A percentile compares a stretch with the other conserved stretches of the same genome.
These are phyloP conservation scores for Drosophila planitibia DNA, from an alignment of 2,888 invertebrate species.

Conservation along the genomic window DNA sequence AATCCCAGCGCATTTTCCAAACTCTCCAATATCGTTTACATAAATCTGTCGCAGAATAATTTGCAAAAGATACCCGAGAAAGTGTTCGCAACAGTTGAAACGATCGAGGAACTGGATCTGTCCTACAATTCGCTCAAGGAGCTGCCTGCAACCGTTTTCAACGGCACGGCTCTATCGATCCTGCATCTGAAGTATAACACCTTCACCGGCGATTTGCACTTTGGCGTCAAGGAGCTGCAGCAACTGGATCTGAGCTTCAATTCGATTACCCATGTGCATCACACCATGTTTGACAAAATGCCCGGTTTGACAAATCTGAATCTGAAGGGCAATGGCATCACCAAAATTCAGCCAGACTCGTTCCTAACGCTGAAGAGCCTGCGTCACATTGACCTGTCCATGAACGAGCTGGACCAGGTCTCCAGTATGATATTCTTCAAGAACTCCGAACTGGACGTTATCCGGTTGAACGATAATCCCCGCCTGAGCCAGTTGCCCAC, in stretches of 20 bases:
- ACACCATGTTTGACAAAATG: constrained; percentile 89
- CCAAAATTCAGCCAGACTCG: constrained; percentile 89
- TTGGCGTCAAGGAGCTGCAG: constrained; percentile 88
- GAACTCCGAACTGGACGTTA: constrained; percentile 89
- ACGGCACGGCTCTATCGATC: constrained; percentile 89
- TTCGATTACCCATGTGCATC: constrained; percentile 88
- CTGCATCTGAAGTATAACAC: constrained; percentile 90
- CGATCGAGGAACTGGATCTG: constrained; percentile 90
- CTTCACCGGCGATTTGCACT: constrained; percentile 88
- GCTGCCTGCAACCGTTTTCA: constrained; percentile 89
- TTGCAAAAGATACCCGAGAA: constrained; percentile 86
- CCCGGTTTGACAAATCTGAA: constrained; percentile 88
- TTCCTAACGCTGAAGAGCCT: constrained; percentile 89
- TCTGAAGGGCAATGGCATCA: constrained; percentile 89
- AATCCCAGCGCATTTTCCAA: constrained; percentile 88
- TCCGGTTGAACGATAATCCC: constrained; percentile 90
- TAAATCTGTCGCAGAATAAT: constrained; percentile 90
- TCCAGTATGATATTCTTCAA: constrained; percentile 89
- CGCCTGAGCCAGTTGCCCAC: constrained; percentile 89
- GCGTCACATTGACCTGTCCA: constrained; percentile 90
- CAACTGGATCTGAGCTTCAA: constrained; percentile 90
- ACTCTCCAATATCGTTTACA: constrained; percentile 88
- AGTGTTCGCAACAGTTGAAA: constrained; percentile 88
- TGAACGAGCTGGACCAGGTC: constrained; percentile 89
- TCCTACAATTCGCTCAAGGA: constrained; percentile 89